A percentile compares a stretch with the other conserved stretches of the same genome.
Evolutionary conservation across 1,140 invertebrate species (phyloP).

Genomic region (Drosophila pseudoobscura): DNA sequence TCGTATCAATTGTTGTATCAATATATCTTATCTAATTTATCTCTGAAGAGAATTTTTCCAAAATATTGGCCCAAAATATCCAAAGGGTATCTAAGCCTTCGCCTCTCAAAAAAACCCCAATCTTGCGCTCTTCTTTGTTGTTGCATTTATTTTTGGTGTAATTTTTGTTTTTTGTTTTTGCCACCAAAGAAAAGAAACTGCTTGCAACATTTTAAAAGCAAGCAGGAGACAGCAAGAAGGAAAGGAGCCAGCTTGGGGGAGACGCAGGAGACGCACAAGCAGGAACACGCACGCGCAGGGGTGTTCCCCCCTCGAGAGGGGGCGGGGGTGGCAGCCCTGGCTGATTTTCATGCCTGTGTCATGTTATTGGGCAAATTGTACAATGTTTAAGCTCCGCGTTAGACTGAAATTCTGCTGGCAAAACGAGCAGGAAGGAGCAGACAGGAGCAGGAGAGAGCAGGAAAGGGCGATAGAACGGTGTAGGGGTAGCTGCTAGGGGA

Average conservation of each 20-base stretch:
- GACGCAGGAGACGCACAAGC: constrained; percentile 36
- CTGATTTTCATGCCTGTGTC: constrained; percentile 69
- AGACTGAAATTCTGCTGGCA: constrained; percentile 22
- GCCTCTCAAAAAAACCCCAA: too few relatives aligned
- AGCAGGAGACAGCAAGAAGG: too few relatives aligned
- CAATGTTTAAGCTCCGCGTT: constrained; percentile 57
- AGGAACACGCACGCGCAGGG: constrained; percentile 72
- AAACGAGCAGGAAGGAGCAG: neutral
- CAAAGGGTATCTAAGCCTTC: too few relatives aligned
- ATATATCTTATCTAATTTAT: too few relatives aligned
- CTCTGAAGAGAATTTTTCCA: too few relatives aligned
- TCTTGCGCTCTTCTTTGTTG: constrained; percentile 8
- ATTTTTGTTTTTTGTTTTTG: constrained; percentile 56
- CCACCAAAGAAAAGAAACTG: constrained; percentile 63
- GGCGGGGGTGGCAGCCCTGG: constrained; percentile 61
- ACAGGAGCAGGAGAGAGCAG: constrained; percentile 1
- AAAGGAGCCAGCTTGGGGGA: too few relatives aligned
- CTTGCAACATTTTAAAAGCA: constrained; percentile 12
- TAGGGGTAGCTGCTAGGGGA: neutral
- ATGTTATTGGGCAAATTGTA: constrained; percentile 81
- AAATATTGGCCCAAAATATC: too few relatives aligned
- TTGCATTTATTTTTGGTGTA: constrained; percentile 54
- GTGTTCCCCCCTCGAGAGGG: constrained; percentile 28
- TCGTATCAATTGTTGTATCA: too few relatives aligned
- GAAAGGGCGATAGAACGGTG: neutral